Conservation (phyloP, 2,888 invertebrate species). For the Eilema sororculum region DNA sequence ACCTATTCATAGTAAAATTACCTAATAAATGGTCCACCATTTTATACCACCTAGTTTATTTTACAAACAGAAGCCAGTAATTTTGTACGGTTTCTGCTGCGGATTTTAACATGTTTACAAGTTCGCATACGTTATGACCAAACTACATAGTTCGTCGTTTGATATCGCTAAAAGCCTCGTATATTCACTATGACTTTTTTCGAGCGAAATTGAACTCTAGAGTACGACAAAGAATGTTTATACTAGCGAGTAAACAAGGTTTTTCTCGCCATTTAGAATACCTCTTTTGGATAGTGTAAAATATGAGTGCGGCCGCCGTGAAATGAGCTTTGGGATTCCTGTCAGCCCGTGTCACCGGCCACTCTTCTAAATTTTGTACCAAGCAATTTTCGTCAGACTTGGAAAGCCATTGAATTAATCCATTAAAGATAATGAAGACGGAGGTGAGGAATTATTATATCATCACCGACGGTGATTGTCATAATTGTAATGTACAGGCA, state of each 20-base stretch:
- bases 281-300: constrained; percentile 77
- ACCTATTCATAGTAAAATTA: not conserved
- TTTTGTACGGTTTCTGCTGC: constrained; percentile 11
- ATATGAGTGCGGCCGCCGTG: constrained; percentile 79
- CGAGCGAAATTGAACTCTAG: constrained; percentile 60
- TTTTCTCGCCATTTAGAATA: constrained; percentile 56
- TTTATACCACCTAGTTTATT: not conserved
- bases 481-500: constrained; percentile 28
- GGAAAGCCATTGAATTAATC: constrained; percentile 39
- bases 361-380: constrained; percentile 61
- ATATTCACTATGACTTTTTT: constrained; percentile 40
- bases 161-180: constrained; percentile 56
- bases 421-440: constrained; percentile 40
- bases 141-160: constrained; percentile 57
- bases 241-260: constrained; percentile 48
- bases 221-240: constrained; percentile 62
- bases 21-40: not conserved
- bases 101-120: constrained; percentile 29
- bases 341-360: constrained; percentile 62
- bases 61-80: not conserved
- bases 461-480: constrained; percentile 35
- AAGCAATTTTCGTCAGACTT: constrained; percentile 48
- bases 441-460: constrained; percentile 33
- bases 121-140: constrained; percentile 59
- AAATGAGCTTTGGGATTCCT: constrained; percentile 77